Percentiles rank a stretch among this genome's conserved stretches.
Evolutionary conservation across 2,113 vertebrate species (phyloP).

Genomic region (Chloroceryle aenea): DNA sequence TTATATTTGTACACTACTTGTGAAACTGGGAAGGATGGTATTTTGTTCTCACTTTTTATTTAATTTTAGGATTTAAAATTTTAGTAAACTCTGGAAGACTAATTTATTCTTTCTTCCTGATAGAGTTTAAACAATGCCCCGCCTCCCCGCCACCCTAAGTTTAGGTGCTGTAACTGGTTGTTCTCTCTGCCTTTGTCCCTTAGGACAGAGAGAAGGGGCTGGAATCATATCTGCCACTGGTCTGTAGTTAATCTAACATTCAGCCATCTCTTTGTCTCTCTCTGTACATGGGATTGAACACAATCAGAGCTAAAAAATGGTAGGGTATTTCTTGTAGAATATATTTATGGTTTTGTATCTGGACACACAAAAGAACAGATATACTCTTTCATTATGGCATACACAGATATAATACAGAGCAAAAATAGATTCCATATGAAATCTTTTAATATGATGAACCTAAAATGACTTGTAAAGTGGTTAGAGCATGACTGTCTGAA

Average conservation of each 20-base stretch:
- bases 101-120: not conserved
- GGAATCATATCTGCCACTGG: not conserved
- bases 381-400: not conserved
- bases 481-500: not conserved
- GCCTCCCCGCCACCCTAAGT: not conserved
- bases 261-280: not conserved
- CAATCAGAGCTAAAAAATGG: not conserved
- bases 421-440: not conserved
- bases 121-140: not conserved
- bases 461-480: not conserved
- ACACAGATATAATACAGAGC: not conserved
- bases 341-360: not conserved
- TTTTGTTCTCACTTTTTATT: not conserved
- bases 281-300: fast-evolving
- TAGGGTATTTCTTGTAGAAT: not conserved
- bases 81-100: not conserved
- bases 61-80: not conserved
- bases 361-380: not conserved
- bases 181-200: not conserved
- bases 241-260: not conserved
- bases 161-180: not conserved
- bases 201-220: not conserved
- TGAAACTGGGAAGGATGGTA: not conserved
- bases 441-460: not conserved
- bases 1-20: not conserved